These are phyloP conservation scores for Ictidomys tridecemlineatus DNA, from an alignment of 2,113 vertebrate genomes.

Conservation along the genomic window DNA sequence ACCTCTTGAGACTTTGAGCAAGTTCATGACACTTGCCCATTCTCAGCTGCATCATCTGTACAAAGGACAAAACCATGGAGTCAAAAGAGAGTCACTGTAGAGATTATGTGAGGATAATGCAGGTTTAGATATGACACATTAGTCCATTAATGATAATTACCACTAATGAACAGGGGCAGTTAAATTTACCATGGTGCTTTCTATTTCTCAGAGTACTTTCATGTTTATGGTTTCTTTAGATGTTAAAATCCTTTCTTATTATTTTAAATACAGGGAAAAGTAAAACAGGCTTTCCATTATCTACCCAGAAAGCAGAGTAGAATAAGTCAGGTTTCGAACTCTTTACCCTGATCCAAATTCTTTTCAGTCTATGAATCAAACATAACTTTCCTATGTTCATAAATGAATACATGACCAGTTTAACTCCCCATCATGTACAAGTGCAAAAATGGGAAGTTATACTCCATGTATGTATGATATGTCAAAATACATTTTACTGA, in stretches of 20 bases:
- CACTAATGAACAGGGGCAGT: background rate
- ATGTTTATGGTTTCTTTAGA: background rate
- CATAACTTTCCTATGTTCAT: too few species aligned
- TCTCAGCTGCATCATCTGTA: background rate
- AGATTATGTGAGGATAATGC: background rate
- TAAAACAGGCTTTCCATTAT: background rate
- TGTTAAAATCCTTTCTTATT: background rate
- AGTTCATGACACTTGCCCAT: background rate
- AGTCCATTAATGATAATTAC: background rate
- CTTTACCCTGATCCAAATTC: background rate
- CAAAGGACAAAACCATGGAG: background rate
- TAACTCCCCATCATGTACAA: too few species aligned
- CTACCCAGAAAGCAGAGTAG: background rate
- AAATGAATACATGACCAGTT: too few species aligned
- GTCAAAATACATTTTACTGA: too few species aligned
- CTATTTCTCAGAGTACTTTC: background rate
- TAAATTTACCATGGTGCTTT: background rate
- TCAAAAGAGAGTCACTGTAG: background rate
- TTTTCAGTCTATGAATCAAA: background rate
- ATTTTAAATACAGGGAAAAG: conserved; percentile 27
- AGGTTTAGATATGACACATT: background rate
- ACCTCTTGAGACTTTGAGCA: background rate
- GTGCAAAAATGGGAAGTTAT: too few species aligned
- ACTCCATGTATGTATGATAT: too few species aligned
- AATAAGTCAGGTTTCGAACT: background rate